Evolutionary conservation across 2,113 vertebrate genomes (phyloP).

Genomic region (Antechinus stuartii): DNA sequence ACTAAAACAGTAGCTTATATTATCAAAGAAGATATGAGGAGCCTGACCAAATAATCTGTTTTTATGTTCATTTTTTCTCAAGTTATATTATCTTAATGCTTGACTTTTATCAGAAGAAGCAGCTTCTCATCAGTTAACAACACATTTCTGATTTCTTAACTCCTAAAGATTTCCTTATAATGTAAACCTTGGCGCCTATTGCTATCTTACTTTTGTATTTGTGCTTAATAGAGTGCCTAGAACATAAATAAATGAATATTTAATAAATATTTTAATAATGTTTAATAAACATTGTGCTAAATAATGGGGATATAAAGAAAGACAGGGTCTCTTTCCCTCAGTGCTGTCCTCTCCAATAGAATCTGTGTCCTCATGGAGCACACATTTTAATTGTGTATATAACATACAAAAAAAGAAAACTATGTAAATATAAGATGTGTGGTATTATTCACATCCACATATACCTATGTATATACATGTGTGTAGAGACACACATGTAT

Average conservation of each 20-base stretch:
- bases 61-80: not conserved
- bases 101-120: not conserved
- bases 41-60: not conserved
- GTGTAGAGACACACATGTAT: too few species aligned
- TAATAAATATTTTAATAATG: not conserved
- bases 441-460: too few species aligned
- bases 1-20: not conserved
- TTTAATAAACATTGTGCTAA: not conserved
- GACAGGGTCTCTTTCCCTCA: too few species aligned
- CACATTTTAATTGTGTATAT: not conserved
- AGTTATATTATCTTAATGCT: not conserved
- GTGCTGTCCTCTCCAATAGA: not conserved
- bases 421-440: not conserved
- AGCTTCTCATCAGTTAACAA: not conserved
- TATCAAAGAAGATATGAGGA: not conserved
- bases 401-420: not conserved
- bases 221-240: not conserved
- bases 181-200: accelerated
- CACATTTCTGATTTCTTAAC: not conserved
- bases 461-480: too few species aligned
- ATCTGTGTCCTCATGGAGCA: not conserved
- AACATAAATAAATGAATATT: not conserved
- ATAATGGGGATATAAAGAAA: not conserved
- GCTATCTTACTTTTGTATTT: not conserved
- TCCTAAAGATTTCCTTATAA: not conserved